Evolutionary conservation across 1,140 invertebrate genomes (phyloP), one percentile per base, ranked within the genome.

Genomic region (Trichomalopsis sarcophagae): DNA sequence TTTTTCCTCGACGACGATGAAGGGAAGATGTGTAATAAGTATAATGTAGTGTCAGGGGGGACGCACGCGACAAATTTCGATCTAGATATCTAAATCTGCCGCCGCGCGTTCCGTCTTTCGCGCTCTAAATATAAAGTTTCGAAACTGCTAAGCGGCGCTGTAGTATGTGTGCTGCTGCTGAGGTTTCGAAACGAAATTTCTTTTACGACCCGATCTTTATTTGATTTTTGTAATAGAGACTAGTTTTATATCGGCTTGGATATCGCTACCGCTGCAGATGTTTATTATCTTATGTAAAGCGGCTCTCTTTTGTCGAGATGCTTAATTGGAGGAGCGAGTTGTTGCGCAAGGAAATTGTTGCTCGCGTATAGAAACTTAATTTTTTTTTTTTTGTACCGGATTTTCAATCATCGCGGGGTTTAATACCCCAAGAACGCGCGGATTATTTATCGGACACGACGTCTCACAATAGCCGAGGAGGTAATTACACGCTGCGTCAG

Each of bases 81-180:
- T 71, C 30, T 71, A 71, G 68, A 71, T 62, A 62, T 71, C 68
- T 71, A 71, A 71, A 71, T 71, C 68, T n/a, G 30, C 68, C 55
- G 55, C 6, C 55, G 17, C 55, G 47, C 11, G 47, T 50, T 13
- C 47, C 13, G 27, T 71, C 68, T 71, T 30, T 33, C 68, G 68
- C 68, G 68, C 68, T 71, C 68, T 71, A 71, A 71, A 71, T 71
- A 71, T 71, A 71, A 71, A 30, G 30, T 71, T 71, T 71, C 68
- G 68, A 30, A 71, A 71, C 68, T 30, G 7, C 23, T 23, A 69
- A 11, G 68, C 68, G 55, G 17, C 55, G 13, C 50, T 55, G 50
- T 55, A 21, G 50, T 55, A 55, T 55, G 50, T 5, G 50, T 10
- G 50, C 40, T 7, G 40, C 40, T 11, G 66, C 23, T 27, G 11